These are phyloP conservation scores for Tenebrio molitor DNA, from an alignment of 1,140 invertebrate species.

Conservation along the genomic window DNA sequence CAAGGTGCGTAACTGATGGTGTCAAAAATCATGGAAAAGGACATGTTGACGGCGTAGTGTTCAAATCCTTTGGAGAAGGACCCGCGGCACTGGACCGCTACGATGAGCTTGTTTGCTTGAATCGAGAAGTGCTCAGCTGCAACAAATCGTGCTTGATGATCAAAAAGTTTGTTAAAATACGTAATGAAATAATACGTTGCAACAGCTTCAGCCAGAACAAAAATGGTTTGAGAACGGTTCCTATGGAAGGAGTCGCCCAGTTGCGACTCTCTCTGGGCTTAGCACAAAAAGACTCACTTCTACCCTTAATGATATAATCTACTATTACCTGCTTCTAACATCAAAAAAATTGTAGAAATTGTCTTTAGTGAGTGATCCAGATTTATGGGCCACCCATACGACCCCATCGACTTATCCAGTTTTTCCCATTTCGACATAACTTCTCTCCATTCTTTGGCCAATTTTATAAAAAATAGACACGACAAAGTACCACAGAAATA, in stretches of 20 bases:
- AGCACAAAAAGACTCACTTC: too few relatives aligned
- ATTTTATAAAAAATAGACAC: slow-evolving; percentile 27
- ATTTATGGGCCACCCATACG: slow-evolving; percentile 32
- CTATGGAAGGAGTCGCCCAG: too few relatives aligned
- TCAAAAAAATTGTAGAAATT: not conserved
- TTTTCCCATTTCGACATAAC: slow-evolving; percentile 18
- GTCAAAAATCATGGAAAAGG: slow-evolving; percentile 10
- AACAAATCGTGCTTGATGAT: too few relatives aligned
- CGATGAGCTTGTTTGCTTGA: not conserved
- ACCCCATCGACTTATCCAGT: slow-evolving; percentile 2
- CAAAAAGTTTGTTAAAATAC: too few relatives aligned
- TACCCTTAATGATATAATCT: too few relatives aligned
- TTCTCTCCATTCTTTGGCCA: slow-evolving; percentile 1
- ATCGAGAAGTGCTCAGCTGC: slow-evolving; percentile 22
- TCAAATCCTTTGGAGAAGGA: slow-evolving; percentile 18
- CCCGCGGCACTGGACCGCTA: not conserved
- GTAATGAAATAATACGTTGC: not conserved
- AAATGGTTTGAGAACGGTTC: too few relatives aligned
- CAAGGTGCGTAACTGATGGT: not conserved
- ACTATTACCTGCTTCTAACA: too few relatives aligned
- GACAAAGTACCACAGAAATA: not conserved
- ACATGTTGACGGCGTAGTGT: slow-evolving; percentile 30
- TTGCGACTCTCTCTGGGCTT: too few relatives aligned
- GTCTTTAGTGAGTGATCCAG: not conserved
- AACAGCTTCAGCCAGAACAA: too few relatives aligned